Percentiles rank a stretch among this genome's conserved stretches.
phyloP scores from a whole-genome alignment of 2,113 vertebrate species.

The Pagrus major region DNA sequence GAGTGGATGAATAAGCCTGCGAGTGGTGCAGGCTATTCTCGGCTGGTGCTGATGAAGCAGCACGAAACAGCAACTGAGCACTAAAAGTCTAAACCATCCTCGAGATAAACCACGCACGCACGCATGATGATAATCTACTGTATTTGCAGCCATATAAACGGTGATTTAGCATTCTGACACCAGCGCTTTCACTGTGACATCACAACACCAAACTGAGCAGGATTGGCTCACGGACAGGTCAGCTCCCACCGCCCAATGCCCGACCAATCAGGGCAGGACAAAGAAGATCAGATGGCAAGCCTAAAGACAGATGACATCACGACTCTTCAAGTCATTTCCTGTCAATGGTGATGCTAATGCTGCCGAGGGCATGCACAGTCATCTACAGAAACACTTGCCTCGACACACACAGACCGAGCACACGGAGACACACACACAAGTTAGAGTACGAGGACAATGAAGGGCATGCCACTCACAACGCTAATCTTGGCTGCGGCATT shows the following conservation, averaged over 20 bases:
- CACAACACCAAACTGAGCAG: background rate
- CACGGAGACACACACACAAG: slow-evolving; percentile 4
- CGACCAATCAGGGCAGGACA: slow-evolving; percentile 28
- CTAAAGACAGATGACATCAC: slow-evolving; percentile 44
- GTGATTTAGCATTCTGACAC: slow-evolving; percentile 36
- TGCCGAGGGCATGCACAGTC: slow-evolving; percentile 45
- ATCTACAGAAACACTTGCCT: slow-evolving; percentile 21
- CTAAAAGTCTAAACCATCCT: background rate
- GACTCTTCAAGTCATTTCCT: slow-evolving; percentile 44
- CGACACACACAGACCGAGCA: slow-evolving; percentile 12
- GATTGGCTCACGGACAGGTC: slow-evolving; percentile 38
- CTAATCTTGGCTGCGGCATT: background rate
- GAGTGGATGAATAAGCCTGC: background rate
- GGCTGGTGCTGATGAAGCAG: slow-evolving; percentile 17
- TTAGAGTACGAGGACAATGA: slow-evolving; percentile 16
- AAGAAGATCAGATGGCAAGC: slow-evolving; percentile 41
- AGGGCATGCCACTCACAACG: slow-evolving; percentile 28
- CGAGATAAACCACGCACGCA: background rate
- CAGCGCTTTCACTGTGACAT: slow-evolving; percentile 35
- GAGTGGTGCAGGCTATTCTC: background rate
- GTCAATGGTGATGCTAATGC: slow-evolving; percentile 36
- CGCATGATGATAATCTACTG: background rate
- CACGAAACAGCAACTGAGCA: background rate
- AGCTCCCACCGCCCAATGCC: background rate
- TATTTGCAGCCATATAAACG: background rate